Percentiles rank a stretch among this genome's conserved stretches.
Conservation (phyloP, 2,888 invertebrate genomes). For the Kryphioiulus occultus region DNA sequence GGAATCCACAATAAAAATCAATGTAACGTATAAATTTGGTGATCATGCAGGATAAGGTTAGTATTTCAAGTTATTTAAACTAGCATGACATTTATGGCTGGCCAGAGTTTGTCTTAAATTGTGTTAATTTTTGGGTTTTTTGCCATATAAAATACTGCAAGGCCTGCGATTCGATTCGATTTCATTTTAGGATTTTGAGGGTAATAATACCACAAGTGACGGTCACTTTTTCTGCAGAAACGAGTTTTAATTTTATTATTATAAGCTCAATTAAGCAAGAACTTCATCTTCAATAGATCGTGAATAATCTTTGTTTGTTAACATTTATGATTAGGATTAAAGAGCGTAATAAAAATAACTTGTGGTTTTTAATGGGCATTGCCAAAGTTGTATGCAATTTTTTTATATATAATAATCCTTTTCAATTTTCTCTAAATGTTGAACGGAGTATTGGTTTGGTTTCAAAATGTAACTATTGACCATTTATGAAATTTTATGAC, state of each 20-base stretch:
- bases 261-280: background rate
- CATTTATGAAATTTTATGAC: no score
- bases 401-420: background rate
- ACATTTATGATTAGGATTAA: background rate
- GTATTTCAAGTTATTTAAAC: background rate
- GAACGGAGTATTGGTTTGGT: no score
- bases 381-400: background rate
- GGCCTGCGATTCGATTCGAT: background rate
- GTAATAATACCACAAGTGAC: background rate
- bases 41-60: background rate
- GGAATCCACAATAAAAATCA: background rate
- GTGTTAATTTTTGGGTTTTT: background rate
- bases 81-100: background rate
- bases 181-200: background rate
- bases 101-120: background rate
- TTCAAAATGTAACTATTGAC: no score
- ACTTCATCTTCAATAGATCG: background rate
- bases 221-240: background rate
- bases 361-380: background rate
- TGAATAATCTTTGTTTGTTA: conserved; percentile 1
- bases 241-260: background rate
- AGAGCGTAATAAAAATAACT: background rate
- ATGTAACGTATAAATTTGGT: background rate
- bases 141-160: background rate
- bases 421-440: no score